These are phyloP conservation scores for Zaprionus lachaisei DNA, from an alignment of 1,140 invertebrate genomes.

Conservation along the genomic window DNA sequence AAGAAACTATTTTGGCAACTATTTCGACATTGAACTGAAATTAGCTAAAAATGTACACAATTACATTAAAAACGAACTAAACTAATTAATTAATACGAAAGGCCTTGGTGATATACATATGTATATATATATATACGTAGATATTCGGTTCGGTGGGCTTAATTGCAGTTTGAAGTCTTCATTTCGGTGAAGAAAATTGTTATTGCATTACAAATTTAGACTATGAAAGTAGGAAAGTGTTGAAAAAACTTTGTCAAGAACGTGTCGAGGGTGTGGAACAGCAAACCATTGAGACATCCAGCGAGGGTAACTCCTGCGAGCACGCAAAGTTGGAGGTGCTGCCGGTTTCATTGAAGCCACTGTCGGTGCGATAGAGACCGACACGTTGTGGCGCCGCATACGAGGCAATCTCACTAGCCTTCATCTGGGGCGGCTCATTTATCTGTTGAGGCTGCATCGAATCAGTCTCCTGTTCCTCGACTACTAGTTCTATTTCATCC, in stretches of 20 bases:
- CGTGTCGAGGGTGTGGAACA: conserved; percentile 77
- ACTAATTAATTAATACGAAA: conserved; percentile 33
- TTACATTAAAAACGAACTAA: conserved; percentile 19
- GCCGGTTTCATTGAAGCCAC: conserved; percentile 81
- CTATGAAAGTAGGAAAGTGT: conserved; percentile 30
- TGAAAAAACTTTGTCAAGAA: conserved; percentile 35
- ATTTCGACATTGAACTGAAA: conserved; percentile 22
- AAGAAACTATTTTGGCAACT: conserved; percentile 48
- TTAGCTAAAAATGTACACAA: conserved; percentile 28
- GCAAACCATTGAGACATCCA: conserved; percentile 71
- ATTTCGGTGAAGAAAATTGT: conserved; percentile 29
- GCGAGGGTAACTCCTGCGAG: conserved; percentile 53
- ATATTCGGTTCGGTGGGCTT: conserved; percentile 35
- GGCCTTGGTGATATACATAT: conserved; percentile 22
- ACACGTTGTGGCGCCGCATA: conserved; percentile 17
- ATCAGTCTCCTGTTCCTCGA: conserved; percentile 8
- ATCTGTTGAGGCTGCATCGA: neutral
- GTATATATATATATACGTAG: neutral
- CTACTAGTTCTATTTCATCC: conserved; percentile 39
- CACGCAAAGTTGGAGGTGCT: conserved; percentile 68
- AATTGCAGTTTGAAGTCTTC: conserved; percentile 35
- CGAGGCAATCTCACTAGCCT: neutral
- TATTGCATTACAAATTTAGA: conserved; percentile 55
- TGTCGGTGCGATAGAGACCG: conserved; percentile 71
- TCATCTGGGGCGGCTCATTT: neutral